phyloP scores from a whole-genome alignment of 1,140 invertebrate genomes.

The Lepidurus arcticus region DNA sequence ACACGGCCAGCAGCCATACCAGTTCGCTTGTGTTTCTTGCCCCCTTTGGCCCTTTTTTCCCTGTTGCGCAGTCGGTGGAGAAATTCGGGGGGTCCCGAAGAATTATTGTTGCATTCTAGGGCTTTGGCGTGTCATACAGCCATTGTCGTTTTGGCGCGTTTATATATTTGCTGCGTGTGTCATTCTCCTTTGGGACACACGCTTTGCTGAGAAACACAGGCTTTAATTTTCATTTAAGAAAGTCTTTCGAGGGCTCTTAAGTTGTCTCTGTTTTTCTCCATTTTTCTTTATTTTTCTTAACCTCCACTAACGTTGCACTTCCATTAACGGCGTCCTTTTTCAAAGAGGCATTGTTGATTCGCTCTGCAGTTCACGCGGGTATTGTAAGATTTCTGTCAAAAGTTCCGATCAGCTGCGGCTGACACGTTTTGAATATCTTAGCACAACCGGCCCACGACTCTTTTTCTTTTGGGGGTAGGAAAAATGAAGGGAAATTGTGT shows the following conservation, averaged over 20 bases:
- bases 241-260: neutral
- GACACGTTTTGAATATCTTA: constrained; percentile 8
- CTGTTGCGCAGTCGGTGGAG: neutral
- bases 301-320: too few relatives aligned
- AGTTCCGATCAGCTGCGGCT: neutral
- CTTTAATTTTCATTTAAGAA: neutral
- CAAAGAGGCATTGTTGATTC: neutral
- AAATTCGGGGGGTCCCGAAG: neutral
- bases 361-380: neutral
- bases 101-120: neutral
- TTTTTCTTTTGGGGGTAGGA: neutral
- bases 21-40: neutral
- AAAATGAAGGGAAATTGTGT: neutral
- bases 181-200: neutral
- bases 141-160: neutral
- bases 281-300: neutral
- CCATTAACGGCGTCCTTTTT: too few relatives aligned
- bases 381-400: neutral
- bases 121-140: neutral
- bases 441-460: neutral
- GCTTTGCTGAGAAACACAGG: neutral
- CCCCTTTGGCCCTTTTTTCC: neutral
- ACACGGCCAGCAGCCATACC: neutral
- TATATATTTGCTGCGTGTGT: neutral
- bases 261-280: neutral